Conservation (phyloP, 2,113 vertebrate genomes). For the rat (Rattus norvegicus) region GRCr8 NC_086022.1:131408001-131408500, state of each 20-base stretch:
- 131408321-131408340: constrained; percentile 14
- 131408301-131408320: not conserved
- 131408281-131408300: not conserved
- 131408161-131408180: not conserved
- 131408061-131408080: not conserved
- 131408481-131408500: not conserved
- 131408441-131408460: no score
- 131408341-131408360: not conserved
- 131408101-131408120: not conserved
- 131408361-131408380: not conserved
- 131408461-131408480: not conserved
- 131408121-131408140: not conserved
- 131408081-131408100: not conserved
- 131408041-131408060: not conserved
- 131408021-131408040: constrained; percentile 29
- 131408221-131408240: not conserved
- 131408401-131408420: not conserved
- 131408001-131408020: not conserved
- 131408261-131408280: not conserved
- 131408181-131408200: not conserved
- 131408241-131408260: not conserved
- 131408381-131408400: not conserved
- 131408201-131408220: not conserved
- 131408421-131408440: no score
- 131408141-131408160: not conserved